Percentiles rank a stretch among this genome's conserved stretches.
These are phyloP conservation scores for Acleris holmiana DNA, from an alignment of 2,888 invertebrate genomes.

Conservation along the genomic window DNA sequence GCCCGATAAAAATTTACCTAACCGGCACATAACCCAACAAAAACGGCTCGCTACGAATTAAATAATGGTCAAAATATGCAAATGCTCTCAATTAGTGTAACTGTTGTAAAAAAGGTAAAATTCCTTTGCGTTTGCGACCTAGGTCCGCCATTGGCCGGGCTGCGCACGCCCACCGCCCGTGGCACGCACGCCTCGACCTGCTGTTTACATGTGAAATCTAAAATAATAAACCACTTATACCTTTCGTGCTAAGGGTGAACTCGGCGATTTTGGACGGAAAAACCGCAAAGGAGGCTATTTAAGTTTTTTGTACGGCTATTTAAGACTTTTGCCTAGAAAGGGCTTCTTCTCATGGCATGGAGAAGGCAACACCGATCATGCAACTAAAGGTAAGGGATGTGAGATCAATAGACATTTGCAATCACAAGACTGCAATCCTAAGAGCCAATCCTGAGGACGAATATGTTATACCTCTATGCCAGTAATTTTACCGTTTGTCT, in stretches of 20 bases:
- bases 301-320: too few relatives aligned
- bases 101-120: conserved; percentile 63
- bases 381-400: too few relatives aligned
- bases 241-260: neutral
- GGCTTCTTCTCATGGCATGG: too few relatives aligned
- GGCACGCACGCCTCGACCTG: conserved; percentile 61
- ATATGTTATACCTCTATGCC: too few relatives aligned
- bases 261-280: neutral
- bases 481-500: too few relatives aligned
- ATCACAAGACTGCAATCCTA: too few relatives aligned
- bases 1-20: conserved; percentile 7
- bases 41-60: conserved; percentile 31
- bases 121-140: conserved; percentile 55
- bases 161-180: conserved; percentile 73
- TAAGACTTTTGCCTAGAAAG: too few relatives aligned
- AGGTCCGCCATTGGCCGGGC: conserved; percentile 49
- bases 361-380: too few relatives aligned
- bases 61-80: conserved; percentile 69
- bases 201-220: conserved; percentile 68
- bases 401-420: too few relatives aligned
- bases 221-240: conserved; percentile 56
- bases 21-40: conserved; percentile 9
- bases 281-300: neutral
- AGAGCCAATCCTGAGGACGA: too few relatives aligned
- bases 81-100: conserved; percentile 66